Base-by-base conservation (phyloP, 2,888 invertebrate genomes). In the Drosophila quinaria region DNA sequence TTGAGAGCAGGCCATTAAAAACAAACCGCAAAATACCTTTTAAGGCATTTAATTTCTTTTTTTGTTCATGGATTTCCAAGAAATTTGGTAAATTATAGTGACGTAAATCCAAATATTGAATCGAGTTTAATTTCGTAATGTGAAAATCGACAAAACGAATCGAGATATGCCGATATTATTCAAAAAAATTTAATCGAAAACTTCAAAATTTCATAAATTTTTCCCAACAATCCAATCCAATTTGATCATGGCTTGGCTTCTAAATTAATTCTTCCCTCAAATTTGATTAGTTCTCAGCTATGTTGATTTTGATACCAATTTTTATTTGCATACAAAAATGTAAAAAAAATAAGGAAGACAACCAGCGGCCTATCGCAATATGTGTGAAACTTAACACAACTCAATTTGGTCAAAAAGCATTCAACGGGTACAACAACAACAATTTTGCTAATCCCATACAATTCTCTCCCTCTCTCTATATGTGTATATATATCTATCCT, bases 341-440 rank as follows among this genome's bases (percentile, higher is more conserved):
- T 22, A 4, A 42, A 44, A 22, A 44, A 25, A 25, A 25, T 31
- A 17, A 13, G 31, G 19, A 47, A 60, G 41, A 46, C 41, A 65
- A 55, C 42, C 17, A 50, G 46, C 52, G 41, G 55, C 44, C 9
- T 78, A 68, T 73, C 68, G 75, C 29, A 37, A 49, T 69, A 74
- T 87, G 78, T 74, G 78, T 89, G 87, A 85, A 83, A 89, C 78
- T 89, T 83, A 80, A 87, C 87, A 85, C 90, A 90, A 52, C 80
- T 86, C 50, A 88, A 88, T 88, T 90, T 90, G 86, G 73, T 65
- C 68, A 86, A 86, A 80, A 88, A 63, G 69, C 61, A 64, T 81
- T 72, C 58, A 61, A 70, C 44, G 44, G 61, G 35, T 29, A 25
- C 52, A 61, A 54, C 50, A 51, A 10, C n/a, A 63, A 25, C 39